These are phyloP conservation scores for Myanophis thanlyinensis DNA, from an alignment of 2,113 vertebrate genomes.

Conservation along the genomic window DNA sequence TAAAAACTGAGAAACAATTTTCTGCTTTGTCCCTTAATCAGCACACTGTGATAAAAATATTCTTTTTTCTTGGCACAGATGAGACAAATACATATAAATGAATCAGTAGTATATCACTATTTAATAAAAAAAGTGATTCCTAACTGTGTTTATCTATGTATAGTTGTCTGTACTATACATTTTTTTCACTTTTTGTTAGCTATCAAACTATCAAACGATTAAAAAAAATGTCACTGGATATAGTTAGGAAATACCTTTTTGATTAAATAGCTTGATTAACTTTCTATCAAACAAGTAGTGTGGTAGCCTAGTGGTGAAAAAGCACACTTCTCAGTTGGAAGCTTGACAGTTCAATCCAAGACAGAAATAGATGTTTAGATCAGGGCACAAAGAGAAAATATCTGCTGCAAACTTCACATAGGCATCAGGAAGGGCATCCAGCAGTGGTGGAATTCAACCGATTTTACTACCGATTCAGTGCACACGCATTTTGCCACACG, in stretches of 20 bases:
- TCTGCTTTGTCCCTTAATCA: background rate
- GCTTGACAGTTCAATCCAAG: no score
- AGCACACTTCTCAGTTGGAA: no score
- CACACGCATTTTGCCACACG: no score
- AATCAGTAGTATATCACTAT: background rate
- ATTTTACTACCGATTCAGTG: no score
- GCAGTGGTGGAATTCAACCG: no score
- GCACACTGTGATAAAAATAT: background rate
- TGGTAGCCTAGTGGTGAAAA: no score
- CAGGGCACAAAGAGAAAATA: no score
- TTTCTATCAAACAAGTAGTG: no score
- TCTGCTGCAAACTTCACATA: no score
- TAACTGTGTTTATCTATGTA: background rate
- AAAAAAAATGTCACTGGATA: background rate
- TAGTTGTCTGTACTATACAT: background rate
- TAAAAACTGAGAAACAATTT: background rate
- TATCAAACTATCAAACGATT: background rate
- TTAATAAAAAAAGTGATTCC: background rate
- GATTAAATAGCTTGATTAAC: background rate
- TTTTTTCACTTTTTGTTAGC: no score
- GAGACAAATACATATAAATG: background rate
- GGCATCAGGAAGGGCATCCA: no score
- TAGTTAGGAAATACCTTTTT: background rate
- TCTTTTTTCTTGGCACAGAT: background rate
- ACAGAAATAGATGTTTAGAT: no score